Evolutionary conservation across 2,888 invertebrate genomes (phyloP), one percentile per base, ranked within the genome.

Genomic region (Oscheius sp.): DNA sequence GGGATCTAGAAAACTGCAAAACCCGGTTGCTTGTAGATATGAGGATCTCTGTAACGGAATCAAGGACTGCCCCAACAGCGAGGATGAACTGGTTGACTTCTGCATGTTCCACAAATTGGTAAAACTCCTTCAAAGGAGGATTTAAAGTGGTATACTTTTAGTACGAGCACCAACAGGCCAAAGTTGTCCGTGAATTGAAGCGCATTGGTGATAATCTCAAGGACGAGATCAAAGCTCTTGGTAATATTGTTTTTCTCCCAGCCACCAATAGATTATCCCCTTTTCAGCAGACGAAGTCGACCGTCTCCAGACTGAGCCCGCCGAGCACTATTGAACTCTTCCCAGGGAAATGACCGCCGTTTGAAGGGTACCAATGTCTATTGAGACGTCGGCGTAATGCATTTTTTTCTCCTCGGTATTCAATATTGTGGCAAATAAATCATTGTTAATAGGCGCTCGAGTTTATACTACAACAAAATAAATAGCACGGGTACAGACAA

Each of bases 41-140:
- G 69, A 69, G 16, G 69, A 69, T 18, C 56, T 69, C 2, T 69
- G 69, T 45, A 69, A 69, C 56, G 55, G 56, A 41, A 69, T 56
- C 41, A 35, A 35, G 1, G 69, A 69, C 43, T 69, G 69, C 25
- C 69, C 69, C 1, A 53, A 69, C 25, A 56, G 69, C 16, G 69
- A 69, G 18, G 69, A 69, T 23, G 69, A 69, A 27, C 23, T 66
- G 2, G 18, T 52, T 35, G 18, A n/a, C 18, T 66, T 35, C 52
- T 66, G 66, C 66, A 66, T 66, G 66, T 66, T 66, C 52, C 66
- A 66, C 66, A 66, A 66, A 52, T 27, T 66, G 49, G 49, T 49
- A 49, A 6, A 6, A 6, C 35, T 9, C 6, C 2, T 16, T 16
- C 13, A 7, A 7, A 21, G 49, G 2, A 3, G 3, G 3, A 49